Percentiles rank a stretch among this genome's conserved stretches.
Evolutionary conservation across 2,113 vertebrate species (phyloP).

Genomic region (Erythrocebus patas): DNA sequence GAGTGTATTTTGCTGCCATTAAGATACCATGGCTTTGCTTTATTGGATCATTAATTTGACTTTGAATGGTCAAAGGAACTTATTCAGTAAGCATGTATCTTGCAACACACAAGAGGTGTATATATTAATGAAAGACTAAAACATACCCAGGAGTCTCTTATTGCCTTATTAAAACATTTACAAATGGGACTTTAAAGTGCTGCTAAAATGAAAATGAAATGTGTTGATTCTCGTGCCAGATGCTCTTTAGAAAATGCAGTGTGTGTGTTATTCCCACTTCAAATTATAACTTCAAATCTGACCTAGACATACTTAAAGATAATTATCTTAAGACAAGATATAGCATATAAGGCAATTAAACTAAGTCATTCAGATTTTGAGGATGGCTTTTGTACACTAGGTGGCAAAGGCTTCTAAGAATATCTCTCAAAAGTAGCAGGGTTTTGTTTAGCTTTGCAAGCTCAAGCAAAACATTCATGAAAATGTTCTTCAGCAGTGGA

Average conservation of each 20-base stretch:
- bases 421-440: not conserved
- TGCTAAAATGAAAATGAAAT: conserved; percentile 64
- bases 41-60: conserved; percentile 63
- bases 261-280: conserved; percentile 54
- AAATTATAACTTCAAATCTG: conserved; percentile 13
- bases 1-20: conserved; percentile 47
- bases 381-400: conserved; percentile 50
- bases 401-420: conserved; percentile 44
- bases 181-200: conserved; percentile 66
- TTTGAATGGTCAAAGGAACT: conserved; percentile 52
- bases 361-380: not conserved
- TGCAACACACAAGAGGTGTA: conserved; percentile 36
- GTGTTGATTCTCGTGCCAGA: conserved; percentile 58
- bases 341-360: not conserved
- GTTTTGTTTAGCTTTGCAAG: not conserved
- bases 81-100: conserved; percentile 55
- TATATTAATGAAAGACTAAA: conserved; percentile 63
- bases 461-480: not conserved
- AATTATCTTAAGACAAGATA: not conserved
- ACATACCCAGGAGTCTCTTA: conserved; percentile 44
- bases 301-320: not conserved
- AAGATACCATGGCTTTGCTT: conserved; percentile 61
- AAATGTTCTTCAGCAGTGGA: not conserved
- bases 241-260: conserved; percentile 45
- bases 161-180: conserved; percentile 63